These are phyloP conservation scores for Fissipunctia ypsillon DNA, from an alignment of 2,888 invertebrate genomes.

Conservation along the genomic window DNA sequence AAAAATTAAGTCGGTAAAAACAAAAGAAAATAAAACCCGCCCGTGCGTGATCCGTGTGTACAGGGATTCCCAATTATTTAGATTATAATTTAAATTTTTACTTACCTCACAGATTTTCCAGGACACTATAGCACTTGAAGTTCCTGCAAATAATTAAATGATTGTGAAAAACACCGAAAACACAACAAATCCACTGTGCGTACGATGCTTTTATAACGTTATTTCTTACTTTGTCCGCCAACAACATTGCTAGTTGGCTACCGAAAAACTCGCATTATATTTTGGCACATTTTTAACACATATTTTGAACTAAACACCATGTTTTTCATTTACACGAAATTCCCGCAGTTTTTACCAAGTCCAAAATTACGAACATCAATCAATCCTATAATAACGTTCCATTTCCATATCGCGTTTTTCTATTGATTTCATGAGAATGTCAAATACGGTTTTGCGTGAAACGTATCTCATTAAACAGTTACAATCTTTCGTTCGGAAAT, in stretches of 20 bases:
- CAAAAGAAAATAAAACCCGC: slow-evolving; percentile 16
- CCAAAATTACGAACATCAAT: slow-evolving; percentile 42
- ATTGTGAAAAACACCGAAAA: slow-evolving; percentile 28
- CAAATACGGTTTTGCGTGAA: slow-evolving; percentile 31
- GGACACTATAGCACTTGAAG: slow-evolving; percentile 31
- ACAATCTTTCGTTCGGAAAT: slow-evolving; percentile 51
- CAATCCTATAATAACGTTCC: slow-evolving; percentile 61
- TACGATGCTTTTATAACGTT: slow-evolving; percentile 4
- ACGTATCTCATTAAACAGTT: slow-evolving; percentile 44
- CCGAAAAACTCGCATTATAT: slow-evolving; percentile 39
- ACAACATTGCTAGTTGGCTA: slow-evolving; percentile 53
- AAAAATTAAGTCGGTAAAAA: background rate
- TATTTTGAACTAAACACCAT: slow-evolving; percentile 56
- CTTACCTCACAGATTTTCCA: slow-evolving; percentile 44
- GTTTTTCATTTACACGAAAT: slow-evolving; percentile 43
- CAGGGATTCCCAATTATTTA: background rate
- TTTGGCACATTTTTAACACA: slow-evolving; percentile 43
- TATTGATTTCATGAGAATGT: slow-evolving; percentile 45
- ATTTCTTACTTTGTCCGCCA: slow-evolving; percentile 54
- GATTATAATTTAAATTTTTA: background rate
- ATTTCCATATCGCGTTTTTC: slow-evolving; percentile 13
- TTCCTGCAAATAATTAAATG: slow-evolving; percentile 48
- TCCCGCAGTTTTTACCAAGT: slow-evolving; percentile 47
- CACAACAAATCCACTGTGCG: slow-evolving; percentile 35
- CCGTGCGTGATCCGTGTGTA: background rate